phyloP scores from a whole-genome alignment of 37 sponge, comb jelly and placozoan species.

The Crambe crambe region DNA sequence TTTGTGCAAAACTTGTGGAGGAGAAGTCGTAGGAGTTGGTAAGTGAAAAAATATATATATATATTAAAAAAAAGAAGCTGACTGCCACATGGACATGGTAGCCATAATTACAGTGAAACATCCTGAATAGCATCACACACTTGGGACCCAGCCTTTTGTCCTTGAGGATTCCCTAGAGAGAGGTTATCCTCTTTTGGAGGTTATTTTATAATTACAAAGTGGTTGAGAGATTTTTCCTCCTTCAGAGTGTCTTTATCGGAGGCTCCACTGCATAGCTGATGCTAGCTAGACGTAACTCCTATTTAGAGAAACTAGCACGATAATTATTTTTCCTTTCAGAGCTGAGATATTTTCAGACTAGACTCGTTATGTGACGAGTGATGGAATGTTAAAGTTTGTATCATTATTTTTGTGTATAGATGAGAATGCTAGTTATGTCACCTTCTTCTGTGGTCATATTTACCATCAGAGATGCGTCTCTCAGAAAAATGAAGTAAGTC shows the following conservation, averaged over 20 bases:
- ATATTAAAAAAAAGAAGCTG: background rate
- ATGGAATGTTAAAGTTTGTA: no score
- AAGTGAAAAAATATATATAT: background rate
- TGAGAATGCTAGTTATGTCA: slow-evolving; percentile 16
- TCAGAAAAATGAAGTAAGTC: slow-evolving; percentile 40
- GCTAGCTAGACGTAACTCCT: no score
- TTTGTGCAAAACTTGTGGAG: slow-evolving; percentile 44
- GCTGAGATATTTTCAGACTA: no score
- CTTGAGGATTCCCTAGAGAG: background rate
- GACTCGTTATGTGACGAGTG: no score
- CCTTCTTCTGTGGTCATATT: slow-evolving; percentile 89
- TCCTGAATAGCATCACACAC: no score
- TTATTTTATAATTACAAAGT: no score
- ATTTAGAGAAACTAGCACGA: no score
- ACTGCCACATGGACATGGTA: background rate
- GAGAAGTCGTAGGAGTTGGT: slow-evolving; percentile 45
- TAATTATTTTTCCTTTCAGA: no score
- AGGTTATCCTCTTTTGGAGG: background rate
- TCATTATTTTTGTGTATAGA: slow-evolving; percentile 17
- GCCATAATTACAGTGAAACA: no score
- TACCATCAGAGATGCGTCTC: slow-evolving; percentile 67
- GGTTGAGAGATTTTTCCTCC: no score
- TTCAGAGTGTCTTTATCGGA: background rate
- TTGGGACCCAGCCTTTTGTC: background rate
- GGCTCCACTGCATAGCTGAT: background rate